These are phyloP conservation scores for Macroglossus sobrinus DNA, from an alignment of 2,113 vertebrate genomes.

Conservation along the genomic window DNA sequence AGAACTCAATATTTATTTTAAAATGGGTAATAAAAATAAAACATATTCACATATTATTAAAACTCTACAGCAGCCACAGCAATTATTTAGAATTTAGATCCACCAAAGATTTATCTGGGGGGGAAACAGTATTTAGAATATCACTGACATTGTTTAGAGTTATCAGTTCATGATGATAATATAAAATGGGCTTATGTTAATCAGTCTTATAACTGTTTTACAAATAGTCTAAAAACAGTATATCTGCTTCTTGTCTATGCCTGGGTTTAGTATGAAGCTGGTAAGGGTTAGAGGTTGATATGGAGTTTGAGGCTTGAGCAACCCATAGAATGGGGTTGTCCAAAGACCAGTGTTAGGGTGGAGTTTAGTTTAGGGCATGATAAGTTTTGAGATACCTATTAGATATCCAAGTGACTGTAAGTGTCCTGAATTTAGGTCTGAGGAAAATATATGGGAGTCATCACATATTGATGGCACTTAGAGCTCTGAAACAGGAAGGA, in stretches of 20 bases:
- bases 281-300: not conserved
- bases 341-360: not conserved
- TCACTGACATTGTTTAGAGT: not conserved
- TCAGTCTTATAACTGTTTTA: not conserved
- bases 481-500: not conserved
- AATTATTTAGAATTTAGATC: not conserved
- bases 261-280: not conserved
- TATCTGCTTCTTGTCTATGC: not conserved
- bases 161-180: not conserved
- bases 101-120: not conserved
- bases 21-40: not conserved
- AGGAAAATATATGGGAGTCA: not conserved
- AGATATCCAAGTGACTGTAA: not conserved
- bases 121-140: not conserved
- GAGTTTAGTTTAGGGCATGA: not conserved
- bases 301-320: not conserved
- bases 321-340: not conserved
- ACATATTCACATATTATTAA: not conserved
- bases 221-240: not conserved
- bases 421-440: not conserved
- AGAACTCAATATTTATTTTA: not conserved
- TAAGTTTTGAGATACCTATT: not conserved
- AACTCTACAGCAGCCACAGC: not conserved
- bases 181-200: not conserved
- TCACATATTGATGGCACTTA: not conserved